These are phyloP conservation scores for Myathropa florea DNA, from an alignment of 2,888 invertebrate species.

Conservation along the genomic window DNA sequence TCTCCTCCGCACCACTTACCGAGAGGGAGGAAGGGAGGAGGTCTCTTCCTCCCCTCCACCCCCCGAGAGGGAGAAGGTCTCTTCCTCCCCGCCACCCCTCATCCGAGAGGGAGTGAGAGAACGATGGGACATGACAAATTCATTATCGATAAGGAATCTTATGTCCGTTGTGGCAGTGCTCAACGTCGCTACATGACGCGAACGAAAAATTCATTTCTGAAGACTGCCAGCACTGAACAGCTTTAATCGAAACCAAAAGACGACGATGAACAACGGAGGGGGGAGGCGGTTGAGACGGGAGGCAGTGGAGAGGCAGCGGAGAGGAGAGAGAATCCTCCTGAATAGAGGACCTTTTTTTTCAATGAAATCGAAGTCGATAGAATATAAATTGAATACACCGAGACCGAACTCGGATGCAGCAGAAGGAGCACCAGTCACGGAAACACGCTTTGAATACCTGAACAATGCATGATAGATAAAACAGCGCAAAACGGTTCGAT, in stretches of 20 bases:
- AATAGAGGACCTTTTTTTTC: conserved; percentile 52
- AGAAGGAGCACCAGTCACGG: conserved; percentile 13
- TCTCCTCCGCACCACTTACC: no score
- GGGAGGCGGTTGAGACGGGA: no score
- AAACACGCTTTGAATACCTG: conserved; percentile 69
- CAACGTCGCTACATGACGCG: conserved; percentile 57
- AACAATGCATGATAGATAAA: conserved; percentile 63
- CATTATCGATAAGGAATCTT: conserved; percentile 69
- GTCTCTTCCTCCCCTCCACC: no score
- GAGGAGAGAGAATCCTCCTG: background rate
- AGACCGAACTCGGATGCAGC: conserved; percentile 26
- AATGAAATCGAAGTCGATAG: conserved; percentile 66
- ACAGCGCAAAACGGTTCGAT: conserved; percentile 58
- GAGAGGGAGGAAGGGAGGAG: no score
- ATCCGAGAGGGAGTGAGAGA: background rate
- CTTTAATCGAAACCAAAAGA: conserved; percentile 39
- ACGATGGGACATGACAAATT: conserved; percentile 66
- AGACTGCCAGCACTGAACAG: conserved; percentile 25
- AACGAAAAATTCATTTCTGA: conserved; percentile 58
- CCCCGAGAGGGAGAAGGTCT: no score
- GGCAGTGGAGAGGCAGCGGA: no score
- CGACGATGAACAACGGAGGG: background rate
- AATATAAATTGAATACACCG: conserved; percentile 68
- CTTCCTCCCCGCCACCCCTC: conserved; percentile 15
- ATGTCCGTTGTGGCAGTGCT: conserved; percentile 38